Evolutionary conservation across 2,113 vertebrate genomes (phyloP).

Genomic region (Pyxicephalus adspersus): DNA sequence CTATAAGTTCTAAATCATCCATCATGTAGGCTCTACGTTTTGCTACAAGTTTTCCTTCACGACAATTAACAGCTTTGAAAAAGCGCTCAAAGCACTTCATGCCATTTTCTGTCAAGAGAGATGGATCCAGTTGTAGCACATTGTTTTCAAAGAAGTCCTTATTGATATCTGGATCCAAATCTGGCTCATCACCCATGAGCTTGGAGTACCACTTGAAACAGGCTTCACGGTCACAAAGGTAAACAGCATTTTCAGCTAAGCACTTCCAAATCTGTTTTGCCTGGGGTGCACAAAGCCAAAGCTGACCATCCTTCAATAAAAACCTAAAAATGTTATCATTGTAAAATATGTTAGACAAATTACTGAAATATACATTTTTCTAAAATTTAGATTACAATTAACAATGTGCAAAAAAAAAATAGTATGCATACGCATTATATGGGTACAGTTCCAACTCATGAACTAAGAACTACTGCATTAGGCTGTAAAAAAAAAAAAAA

Average conservation of each 20-base stretch:
- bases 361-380: too few species aligned
- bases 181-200: slow-evolving; percentile 98
- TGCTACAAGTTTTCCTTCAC: slow-evolving; percentile 97
- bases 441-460: too few species aligned
- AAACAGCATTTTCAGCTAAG: slow-evolving; percentile 97
- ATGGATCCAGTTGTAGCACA: slow-evolving; percentile 97
- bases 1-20: slow-evolving; percentile 98
- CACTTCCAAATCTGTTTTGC: slow-evolving; percentile 99
- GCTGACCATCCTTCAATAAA: slow-evolving; percentile 95
- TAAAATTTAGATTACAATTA: too few species aligned
- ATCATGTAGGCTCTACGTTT: slow-evolving; percentile 99
- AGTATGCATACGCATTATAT: too few species aligned
- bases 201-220: slow-evolving; percentile 99
- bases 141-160: slow-evolving; percentile 99
- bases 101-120: slow-evolving; percentile 96
- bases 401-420: too few species aligned
- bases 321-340: slow-evolving; percentile 75
- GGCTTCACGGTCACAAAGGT: slow-evolving; percentile 97
- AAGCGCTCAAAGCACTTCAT: slow-evolving; percentile 99
- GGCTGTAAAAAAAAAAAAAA: too few species aligned
- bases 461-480: too few species aligned
- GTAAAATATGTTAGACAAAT: not conserved
- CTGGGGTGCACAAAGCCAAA: slow-evolving; percentile 98
- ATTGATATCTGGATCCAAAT: slow-evolving; percentile 98
- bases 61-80: slow-evolving; percentile 99